Percentiles rank a stretch among this genome's conserved stretches.
Evolutionary conservation across 2,113 vertebrate species (phyloP).

Genomic region (Lepisosteus oculatus): DNA sequence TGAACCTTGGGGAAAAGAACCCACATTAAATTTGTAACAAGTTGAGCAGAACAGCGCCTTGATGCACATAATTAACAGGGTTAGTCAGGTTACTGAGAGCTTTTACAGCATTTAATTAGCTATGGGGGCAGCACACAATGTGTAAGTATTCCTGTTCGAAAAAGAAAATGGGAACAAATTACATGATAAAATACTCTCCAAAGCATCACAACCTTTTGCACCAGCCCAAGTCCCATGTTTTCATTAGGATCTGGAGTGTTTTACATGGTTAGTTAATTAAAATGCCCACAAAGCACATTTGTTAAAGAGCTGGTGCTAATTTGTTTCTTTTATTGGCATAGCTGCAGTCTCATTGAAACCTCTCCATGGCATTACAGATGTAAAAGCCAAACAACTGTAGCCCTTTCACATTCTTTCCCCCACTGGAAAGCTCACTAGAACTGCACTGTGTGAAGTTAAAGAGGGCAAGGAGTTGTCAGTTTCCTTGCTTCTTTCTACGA

Average conservation of each 20-base stretch:
- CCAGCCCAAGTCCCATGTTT: not conserved
- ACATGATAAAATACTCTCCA: not conserved
- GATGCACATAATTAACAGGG: no score
- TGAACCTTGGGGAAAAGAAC: no score
- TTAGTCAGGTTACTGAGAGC: not conserved
- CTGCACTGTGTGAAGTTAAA: slow-evolving; percentile 12
- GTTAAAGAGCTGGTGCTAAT: slow-evolving; percentile 28
- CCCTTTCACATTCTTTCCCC: slow-evolving; percentile 10
- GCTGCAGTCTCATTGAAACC: slow-evolving; percentile 2
- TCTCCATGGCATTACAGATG: not conserved
- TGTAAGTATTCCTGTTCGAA: not conserved
- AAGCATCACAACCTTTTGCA: not conserved
- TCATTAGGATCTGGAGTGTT: not conserved
- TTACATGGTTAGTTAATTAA: not conserved
- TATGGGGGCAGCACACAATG: not conserved
- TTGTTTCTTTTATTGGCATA: slow-evolving; percentile 34
- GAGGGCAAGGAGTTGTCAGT: not conserved
- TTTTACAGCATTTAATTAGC: not conserved
- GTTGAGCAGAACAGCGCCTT: no score
- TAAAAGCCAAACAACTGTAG: slow-evolving; percentile 3
- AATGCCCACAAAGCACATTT: slow-evolving; percentile 3
- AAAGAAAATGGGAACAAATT: not conserved
- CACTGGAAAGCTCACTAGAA: slow-evolving; percentile 19
- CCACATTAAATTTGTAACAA: no score
- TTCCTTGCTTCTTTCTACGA: not conserved